Evolutionary conservation across 2,113 vertebrate species (phyloP).

Genomic region (Nesoenas mayeri): DNA sequence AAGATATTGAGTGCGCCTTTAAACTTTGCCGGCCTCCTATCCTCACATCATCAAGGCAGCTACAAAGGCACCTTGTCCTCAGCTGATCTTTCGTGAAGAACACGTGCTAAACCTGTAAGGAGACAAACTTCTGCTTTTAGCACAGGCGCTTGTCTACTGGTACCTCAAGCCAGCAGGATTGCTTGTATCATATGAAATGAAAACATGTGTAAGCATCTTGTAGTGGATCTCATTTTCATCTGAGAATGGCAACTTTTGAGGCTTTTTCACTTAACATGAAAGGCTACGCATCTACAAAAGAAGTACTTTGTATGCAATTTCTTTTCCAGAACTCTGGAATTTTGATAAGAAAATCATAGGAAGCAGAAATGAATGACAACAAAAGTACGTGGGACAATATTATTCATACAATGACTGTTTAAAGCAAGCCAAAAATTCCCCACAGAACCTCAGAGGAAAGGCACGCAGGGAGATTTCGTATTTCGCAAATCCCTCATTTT

Average conservation of each 20-base stretch:
- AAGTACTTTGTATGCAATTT: neutral
- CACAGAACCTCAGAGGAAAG: slow-evolving; percentile 39
- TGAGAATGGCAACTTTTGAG: neutral
- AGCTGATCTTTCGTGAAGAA: neutral
- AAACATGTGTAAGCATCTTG: neutral
- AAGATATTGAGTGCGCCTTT: neutral
- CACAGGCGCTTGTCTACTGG: neutral
- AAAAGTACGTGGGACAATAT: neutral
- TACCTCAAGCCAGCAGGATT: neutral
- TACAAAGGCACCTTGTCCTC: neutral
- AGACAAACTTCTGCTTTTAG: neutral
- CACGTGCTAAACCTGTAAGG: neutral
- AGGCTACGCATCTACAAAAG: accelerated
- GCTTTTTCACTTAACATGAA: neutral
- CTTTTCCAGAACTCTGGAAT: slow-evolving; percentile 5
- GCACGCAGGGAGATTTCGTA: slow-evolving; percentile 61
- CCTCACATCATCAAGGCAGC: neutral
- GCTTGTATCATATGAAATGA: neutral
- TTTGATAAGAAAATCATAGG: slow-evolving; percentile 30
- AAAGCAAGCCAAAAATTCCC: neutral
- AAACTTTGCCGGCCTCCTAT: neutral
- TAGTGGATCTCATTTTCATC: neutral
- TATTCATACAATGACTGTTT: slow-evolving; percentile 38
- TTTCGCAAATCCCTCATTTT: slow-evolving; percentile 32
- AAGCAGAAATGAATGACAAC: slow-evolving; percentile 55